Conservation (phyloP, 2,797 vertebrate species). For the Sparus aurata region DNA sequence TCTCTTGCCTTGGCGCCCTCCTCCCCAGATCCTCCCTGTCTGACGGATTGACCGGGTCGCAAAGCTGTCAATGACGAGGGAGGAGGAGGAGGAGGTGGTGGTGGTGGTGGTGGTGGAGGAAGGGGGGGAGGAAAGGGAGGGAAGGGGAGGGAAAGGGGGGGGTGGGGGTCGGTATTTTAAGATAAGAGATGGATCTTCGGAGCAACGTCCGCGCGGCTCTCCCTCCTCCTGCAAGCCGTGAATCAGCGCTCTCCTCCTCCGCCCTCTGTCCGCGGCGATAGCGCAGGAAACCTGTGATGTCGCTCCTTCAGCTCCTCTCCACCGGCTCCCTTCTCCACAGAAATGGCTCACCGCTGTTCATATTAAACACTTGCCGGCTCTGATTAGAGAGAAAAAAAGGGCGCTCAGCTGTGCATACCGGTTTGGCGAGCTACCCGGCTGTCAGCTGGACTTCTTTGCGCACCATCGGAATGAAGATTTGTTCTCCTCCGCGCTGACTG, state of each 20-base stretch:
- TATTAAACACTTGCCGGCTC: not conserved
- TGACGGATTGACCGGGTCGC: conserved; percentile 81
- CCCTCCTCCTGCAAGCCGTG: conserved; percentile 77
- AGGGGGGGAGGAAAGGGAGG: too few species aligned
- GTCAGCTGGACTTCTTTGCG: conserved; percentile 50
- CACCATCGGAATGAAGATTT: conserved; percentile 40
- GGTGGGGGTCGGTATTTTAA: conserved; percentile 71
- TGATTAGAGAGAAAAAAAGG: not conserved
- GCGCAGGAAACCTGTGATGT: conserved; percentile 69
- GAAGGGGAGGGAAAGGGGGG: not conserved
- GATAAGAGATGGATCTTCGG: conserved; percentile 72
- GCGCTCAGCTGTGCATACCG: conserved; percentile 43
- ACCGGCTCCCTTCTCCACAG: conserved; percentile 19
- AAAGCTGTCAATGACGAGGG: conserved; percentile 79
- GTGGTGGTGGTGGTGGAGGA: not conserved
- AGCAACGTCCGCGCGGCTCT: conserved; percentile 73
- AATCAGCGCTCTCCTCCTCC: conserved; percentile 78
- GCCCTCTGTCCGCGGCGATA: conserved; percentile 58
- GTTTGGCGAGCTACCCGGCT: conserved; percentile 16
- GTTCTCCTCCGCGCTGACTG: conserved; percentile 25
- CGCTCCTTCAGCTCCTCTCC: conserved; percentile 34
- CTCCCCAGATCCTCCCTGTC: conserved; percentile 75
- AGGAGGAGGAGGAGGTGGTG: conserved; percentile 42
- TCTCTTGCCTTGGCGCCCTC: conserved; percentile 69
- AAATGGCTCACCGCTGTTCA: conserved; percentile 25